Evolutionary conservation across 2,888 invertebrate species (phyloP), one percentile per base, ranked within the genome.

Genomic region (Myopa tessellatipennis): DNA sequence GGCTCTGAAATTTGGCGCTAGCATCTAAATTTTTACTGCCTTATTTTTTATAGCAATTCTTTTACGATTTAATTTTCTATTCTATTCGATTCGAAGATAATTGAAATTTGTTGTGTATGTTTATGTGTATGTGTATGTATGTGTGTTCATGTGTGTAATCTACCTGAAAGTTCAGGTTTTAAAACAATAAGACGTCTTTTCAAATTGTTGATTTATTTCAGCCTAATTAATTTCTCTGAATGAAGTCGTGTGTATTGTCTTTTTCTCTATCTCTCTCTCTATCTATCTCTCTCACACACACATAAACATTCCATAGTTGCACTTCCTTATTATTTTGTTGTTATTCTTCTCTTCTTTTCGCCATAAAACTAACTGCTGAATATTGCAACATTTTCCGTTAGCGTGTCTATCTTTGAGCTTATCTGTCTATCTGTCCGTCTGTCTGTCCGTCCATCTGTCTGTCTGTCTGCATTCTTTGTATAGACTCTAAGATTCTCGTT

Each of bases 1-100:
- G 72, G 72, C 45, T 61, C 36, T 16, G 6, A 61, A 74, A 52
- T 74, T 55, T 14, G 55, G 55, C 14, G 5, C n/a, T 12, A n/a
- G 71, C 58, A 71, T 55, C 55, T 16, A 45, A 6, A 55, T 55
- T 55, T 55, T n/a, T 55, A 50, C 50, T 50, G 5, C 16, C 8
- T 55, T 55, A 10, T 55, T n/a, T 12, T 55, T n/a, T 12, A 12
- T n/a, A 45, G 26, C 26, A 26, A 26, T 26, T 45, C 10, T 45
- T 45, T 45, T 45, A 45, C 45, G 45, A 45, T 45, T 45, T 10
- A 45, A 45, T 45, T 45, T 45, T 45, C 45, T 8, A 45, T 45
- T 45, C 45, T 8, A 45, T 45, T 45, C 45, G 45, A 45, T 45
- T 45, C 45, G 45, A 10, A 45, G 45, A 45, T 3, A 4, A 45